Percentiles rank a stretch among this genome's conserved stretches.
Evolutionary conservation across 2,888 invertebrate species (phyloP).

Genomic region (Apamea sordens): DNA sequence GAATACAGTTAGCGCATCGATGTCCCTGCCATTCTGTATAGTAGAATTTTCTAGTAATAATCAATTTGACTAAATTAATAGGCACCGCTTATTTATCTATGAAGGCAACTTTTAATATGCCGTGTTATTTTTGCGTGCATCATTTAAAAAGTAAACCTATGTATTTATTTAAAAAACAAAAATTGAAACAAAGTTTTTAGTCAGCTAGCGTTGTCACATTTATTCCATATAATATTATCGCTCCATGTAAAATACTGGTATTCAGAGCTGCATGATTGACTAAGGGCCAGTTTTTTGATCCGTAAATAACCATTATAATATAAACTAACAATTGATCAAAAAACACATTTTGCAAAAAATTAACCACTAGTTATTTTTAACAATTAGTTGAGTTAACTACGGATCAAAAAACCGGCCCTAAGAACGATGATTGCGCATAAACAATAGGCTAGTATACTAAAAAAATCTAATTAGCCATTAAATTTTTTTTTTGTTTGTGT

Average conservation of each 20-base stretch:
- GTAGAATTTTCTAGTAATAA: not conserved
- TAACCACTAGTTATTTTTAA: too few species aligned
- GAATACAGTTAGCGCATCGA: too few species aligned
- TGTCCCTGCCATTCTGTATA: not conserved
- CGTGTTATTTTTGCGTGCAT: not conserved
- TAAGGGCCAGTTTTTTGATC: too few species aligned
- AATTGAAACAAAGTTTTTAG: not conserved
- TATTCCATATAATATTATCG: not conserved
- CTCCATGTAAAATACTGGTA: not conserved
- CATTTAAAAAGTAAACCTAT: not conserved
- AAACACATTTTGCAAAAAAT: too few species aligned
- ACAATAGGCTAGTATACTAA: too few species aligned
- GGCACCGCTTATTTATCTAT: not conserved
- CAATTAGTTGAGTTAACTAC: too few species aligned
- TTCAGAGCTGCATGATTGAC: not conserved
- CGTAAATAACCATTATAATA: too few species aligned
- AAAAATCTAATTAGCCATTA: too few species aligned
- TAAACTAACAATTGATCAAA: too few species aligned
- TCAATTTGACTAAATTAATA: not conserved
- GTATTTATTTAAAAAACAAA: not conserved
- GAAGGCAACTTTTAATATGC: constrained; percentile 10
- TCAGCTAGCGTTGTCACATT: not conserved
- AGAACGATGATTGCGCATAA: not conserved
- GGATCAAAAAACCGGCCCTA: not conserved
- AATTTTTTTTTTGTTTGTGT: too few species aligned